Conservation (phyloP, 2,797 vertebrate species). For the Pogoniulus pusillus region DNA sequence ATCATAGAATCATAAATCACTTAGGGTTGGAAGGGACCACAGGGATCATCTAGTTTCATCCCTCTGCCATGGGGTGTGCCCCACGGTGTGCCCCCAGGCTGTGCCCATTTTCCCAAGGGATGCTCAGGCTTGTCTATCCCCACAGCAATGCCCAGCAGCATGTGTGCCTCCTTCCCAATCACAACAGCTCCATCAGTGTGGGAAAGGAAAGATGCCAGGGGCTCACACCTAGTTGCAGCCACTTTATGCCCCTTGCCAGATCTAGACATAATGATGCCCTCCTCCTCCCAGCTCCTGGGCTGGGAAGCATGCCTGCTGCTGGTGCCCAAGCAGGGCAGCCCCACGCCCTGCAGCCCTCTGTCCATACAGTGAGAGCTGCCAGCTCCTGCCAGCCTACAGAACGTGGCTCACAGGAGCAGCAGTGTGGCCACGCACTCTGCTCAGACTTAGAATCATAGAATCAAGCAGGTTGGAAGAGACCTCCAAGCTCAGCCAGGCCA, state of each 20-base stretch:
- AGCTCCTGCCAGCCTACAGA: not conserved
- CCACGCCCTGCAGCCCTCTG: not conserved
- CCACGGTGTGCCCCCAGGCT: not conserved
- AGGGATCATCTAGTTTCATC: no score
- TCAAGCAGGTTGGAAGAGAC: no score
- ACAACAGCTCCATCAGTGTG: not conserved
- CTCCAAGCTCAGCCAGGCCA: no score
- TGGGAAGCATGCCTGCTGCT: not conserved
- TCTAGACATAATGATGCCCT: not conserved
- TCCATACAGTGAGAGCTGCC: not conserved
- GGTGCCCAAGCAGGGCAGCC: not conserved
- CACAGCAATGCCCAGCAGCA: not conserved
- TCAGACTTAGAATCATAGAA: accelerated
- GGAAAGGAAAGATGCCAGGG: not conserved
- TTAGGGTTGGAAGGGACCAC: no score
- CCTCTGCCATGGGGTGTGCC: no score
- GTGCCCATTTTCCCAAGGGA: not conserved
- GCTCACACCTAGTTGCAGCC: not conserved
- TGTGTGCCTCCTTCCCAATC: accelerated
- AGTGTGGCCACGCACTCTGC: not conserved
- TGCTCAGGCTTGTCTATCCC: not conserved
- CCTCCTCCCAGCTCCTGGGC: not conserved
- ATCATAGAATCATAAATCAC: no score
- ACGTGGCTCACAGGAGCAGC: not conserved
- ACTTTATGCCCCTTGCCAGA: not conserved